phyloP scores from a whole-genome alignment of 1,140 invertebrate species.

The Manduca sexta region DNA sequence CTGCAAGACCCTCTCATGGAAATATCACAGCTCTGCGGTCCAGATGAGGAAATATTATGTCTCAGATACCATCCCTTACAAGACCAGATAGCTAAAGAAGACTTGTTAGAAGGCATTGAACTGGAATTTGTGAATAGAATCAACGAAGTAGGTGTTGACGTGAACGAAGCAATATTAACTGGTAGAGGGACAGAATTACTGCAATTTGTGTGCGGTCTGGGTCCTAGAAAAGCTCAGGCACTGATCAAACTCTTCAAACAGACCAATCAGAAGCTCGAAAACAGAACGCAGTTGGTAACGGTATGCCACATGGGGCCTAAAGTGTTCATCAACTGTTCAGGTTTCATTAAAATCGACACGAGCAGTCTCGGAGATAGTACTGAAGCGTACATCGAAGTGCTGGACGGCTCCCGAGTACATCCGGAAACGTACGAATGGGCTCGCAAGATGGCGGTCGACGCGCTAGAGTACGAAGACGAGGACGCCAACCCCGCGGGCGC shows the following conservation, averaged over 20 bases:
- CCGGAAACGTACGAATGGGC: slow-evolving; percentile 99
- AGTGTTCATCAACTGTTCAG: slow-evolving; percentile 99
- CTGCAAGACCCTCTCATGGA: slow-evolving; percentile 97
- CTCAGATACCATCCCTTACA: slow-evolving; percentile 93
- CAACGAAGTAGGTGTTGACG: slow-evolving; percentile 99
- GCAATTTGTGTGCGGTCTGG: slow-evolving; percentile 98
- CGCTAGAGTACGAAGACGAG: slow-evolving; percentile 97
- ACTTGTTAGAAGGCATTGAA: slow-evolving; percentile 88
- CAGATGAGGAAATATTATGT: slow-evolving; percentile 96
- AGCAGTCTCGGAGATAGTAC: slow-evolving; percentile 94
- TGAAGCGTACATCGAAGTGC: slow-evolving; percentile 95
- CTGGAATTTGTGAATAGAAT: slow-evolving; percentile 95
- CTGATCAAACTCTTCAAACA: slow-evolving; percentile 94
- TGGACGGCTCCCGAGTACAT: slow-evolving; percentile 98
- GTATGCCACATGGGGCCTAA: slow-evolving; percentile 98
- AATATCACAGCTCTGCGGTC: slow-evolving; percentile 95
- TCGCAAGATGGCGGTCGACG: slow-evolving; percentile 99
- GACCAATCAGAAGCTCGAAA: slow-evolving; percentile 94
- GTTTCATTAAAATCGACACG: slow-evolving; percentile 99
- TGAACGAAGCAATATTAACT: slow-evolving; percentile 93
- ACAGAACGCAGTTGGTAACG: slow-evolving; percentile 95
- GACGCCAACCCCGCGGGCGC: slow-evolving; percentile 97
- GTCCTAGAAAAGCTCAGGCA: slow-evolving; percentile 94
- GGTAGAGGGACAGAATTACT: slow-evolving; percentile 91
- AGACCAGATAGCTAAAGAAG: slow-evolving; percentile 89